Evolutionary conservation across 2,113 vertebrate species (phyloP), one percentile per base, ranked within the genome.

Genomic region (Gymnorhina tibicen): DNA sequence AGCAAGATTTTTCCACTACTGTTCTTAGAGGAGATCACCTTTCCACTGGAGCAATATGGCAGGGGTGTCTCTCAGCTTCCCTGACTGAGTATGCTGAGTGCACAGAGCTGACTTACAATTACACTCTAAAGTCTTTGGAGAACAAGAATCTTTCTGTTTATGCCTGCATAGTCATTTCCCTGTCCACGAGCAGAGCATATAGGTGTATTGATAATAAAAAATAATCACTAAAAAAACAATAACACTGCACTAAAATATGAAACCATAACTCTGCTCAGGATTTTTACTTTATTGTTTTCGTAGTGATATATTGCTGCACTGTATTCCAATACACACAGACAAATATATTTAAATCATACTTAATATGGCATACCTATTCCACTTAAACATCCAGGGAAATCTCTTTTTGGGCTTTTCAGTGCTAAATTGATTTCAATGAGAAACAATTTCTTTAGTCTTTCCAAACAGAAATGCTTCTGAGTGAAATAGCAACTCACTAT

Each of bases 261-360:
- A 89, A 76, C 28, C 5, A 23, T 80, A 93, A 83, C 16, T 73
- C 75, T 80, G 30, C 26, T 83, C 22, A 41, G 33, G 30, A 59
- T 69, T 94, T 95, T 82, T 68, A 86, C 27, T 84, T 85, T 78
- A 91, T 47, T 78, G 50, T 15, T 82, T 30, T 55, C 87, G 67
- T 74, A 80, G 76, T 89, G 75, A 92, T 78, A 30, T 53, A 89
- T 85, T 49, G 22, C 26, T 75, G 10, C 39, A 68, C 28, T 49
- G 30, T 44, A 77, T 42, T 69, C 22, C 42, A 87, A 39, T 77
- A 69, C 3, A 1, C 35, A 68, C 18, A 26, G 55, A 73, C 10
- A 94, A 90, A 88, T 91, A 66, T 88, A 87, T 94, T 93, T 96
- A 89, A 93, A 93, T 95, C 78, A 74, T 37, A 30, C 24, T 87